Evolutionary conservation across 2,888 invertebrate genomes (phyloP).

Genomic region (Amaurobius ferox): DNA sequence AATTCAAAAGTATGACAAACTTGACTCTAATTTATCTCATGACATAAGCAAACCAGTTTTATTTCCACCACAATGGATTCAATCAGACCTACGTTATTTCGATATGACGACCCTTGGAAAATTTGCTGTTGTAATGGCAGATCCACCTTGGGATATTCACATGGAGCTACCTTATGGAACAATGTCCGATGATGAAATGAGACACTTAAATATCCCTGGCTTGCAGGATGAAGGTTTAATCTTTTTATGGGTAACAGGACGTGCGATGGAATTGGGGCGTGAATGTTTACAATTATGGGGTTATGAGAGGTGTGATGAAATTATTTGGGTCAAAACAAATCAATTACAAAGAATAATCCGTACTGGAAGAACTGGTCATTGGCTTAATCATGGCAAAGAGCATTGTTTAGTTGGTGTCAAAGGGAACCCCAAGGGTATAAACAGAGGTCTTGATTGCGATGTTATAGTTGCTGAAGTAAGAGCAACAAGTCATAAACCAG

Average conservation of each 20-base stretch:
- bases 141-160: slow-evolving; percentile 99
- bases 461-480: slow-evolving; percentile 98
- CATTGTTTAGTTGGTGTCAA: slow-evolving; percentile 98
- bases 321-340: slow-evolving; percentile 99
- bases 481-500: slow-evolving; percentile 98
- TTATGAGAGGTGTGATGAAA: slow-evolving; percentile 95
- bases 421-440: slow-evolving; percentile 92
- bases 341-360: slow-evolving; percentile 97
- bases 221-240: slow-evolving; percentile 97
- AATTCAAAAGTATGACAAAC: slow-evolving; percentile 43
- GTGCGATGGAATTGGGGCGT: slow-evolving; percentile 96
- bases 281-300: slow-evolving; percentile 98
- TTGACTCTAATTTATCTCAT: slow-evolving; percentile 45
- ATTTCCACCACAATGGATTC: slow-evolving; percentile 96
- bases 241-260: slow-evolving; percentile 98
- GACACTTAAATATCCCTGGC: slow-evolving; percentile 93
- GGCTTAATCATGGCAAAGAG: slow-evolving; percentile 99
- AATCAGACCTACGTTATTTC: slow-evolving; percentile 93
- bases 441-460: slow-evolving; percentile 96
- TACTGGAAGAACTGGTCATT: slow-evolving; percentile 97
- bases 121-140: slow-evolving; percentile 99
- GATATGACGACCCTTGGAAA: slow-evolving; percentile 96
- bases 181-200: slow-evolving; percentile 99
- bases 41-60: slow-evolving; percentile 77
- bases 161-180: slow-evolving; percentile 99